Evolutionary conservation across 2,888 invertebrate genomes (phyloP).

Genomic region (Nomada fabriciana): DNA sequence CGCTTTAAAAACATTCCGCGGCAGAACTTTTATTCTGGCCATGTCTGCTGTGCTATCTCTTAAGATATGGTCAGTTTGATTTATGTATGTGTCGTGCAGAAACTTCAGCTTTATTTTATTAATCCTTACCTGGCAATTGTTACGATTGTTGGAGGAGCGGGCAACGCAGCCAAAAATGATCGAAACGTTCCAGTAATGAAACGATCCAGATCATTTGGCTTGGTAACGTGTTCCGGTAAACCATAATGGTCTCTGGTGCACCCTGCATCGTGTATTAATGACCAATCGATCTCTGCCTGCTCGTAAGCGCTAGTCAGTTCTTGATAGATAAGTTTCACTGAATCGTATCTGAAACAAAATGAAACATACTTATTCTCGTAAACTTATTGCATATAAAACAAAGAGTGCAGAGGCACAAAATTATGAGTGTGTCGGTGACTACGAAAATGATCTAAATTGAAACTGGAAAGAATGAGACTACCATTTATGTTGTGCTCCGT

Average conservation of each 20-base stretch:
- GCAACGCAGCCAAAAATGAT: slow-evolving; percentile 87
- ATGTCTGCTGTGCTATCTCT: not conserved
- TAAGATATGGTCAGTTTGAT: not conserved
- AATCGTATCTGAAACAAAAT: slow-evolving; percentile 75
- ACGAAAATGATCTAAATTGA: too few relatives aligned
- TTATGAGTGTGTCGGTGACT: too few relatives aligned
- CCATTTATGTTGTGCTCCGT: too few relatives aligned
- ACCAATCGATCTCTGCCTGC: slow-evolving; percentile 90
- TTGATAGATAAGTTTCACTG: slow-evolving; percentile 72
- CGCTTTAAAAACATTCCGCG: slow-evolving; percentile 39
- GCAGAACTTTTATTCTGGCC: not conserved
- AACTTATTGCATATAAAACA: not conserved
- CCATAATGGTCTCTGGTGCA: slow-evolving; percentile 95
- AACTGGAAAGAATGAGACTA: too few relatives aligned
- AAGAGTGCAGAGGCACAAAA: too few relatives aligned
- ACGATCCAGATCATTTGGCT: slow-evolving; percentile 88
- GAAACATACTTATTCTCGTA: too few relatives aligned
- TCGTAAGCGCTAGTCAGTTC: slow-evolving; percentile 84
- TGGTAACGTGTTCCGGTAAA: slow-evolving; percentile 93
- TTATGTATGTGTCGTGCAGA: too few relatives aligned
- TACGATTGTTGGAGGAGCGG: slow-evolving; percentile 88
- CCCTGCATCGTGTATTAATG: slow-evolving; percentile 93
- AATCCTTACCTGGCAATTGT: slow-evolving; percentile 88
- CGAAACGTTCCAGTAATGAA: slow-evolving; percentile 87
- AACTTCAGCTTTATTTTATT: too few relatives aligned